Percentiles rank a stretch among this genome's conserved stretches.
These are phyloP conservation scores for Mohoua ochrocephala DNA, from an alignment of 2,113 vertebrate species.

Conservation along the genomic window DNA sequence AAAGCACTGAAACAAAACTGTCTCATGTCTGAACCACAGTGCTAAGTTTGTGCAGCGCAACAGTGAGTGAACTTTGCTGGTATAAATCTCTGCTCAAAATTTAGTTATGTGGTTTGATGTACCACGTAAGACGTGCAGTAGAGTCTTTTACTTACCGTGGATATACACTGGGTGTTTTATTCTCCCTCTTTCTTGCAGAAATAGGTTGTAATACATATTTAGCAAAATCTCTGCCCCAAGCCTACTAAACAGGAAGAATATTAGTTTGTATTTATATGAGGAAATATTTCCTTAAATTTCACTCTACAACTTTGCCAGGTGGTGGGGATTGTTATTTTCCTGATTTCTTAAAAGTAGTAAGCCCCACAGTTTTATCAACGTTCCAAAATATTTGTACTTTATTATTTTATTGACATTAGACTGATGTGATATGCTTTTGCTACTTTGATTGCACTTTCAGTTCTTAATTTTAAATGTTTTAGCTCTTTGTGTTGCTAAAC, in stretches of 20 bases:
- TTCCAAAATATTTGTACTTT: background rate
- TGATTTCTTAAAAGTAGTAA: background rate
- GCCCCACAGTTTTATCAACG: background rate
- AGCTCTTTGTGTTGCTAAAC: background rate
- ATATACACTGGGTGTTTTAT: background rate
- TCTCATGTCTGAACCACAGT: background rate
- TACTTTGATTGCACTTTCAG: background rate
- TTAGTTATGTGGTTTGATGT: background rate
- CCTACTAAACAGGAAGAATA: background rate
- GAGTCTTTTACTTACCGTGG: background rate
- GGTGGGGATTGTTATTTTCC: background rate
- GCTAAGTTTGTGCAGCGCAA: background rate
- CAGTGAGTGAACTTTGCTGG: background rate
- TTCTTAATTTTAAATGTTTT: background rate
- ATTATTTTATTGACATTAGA: background rate
- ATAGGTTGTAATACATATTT: background rate
- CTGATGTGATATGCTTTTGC: background rate
- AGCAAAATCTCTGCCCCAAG: background rate
- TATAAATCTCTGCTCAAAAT: background rate
- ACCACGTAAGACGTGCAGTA: fast-evolving
- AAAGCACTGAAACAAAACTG: background rate
- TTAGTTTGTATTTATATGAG: background rate
- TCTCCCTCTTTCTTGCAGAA: background rate
- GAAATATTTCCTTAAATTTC: background rate
- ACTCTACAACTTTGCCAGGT: background rate